Conservation (phyloP, 2,797 vertebrate species). For the Urophycis tenuis region DNA sequence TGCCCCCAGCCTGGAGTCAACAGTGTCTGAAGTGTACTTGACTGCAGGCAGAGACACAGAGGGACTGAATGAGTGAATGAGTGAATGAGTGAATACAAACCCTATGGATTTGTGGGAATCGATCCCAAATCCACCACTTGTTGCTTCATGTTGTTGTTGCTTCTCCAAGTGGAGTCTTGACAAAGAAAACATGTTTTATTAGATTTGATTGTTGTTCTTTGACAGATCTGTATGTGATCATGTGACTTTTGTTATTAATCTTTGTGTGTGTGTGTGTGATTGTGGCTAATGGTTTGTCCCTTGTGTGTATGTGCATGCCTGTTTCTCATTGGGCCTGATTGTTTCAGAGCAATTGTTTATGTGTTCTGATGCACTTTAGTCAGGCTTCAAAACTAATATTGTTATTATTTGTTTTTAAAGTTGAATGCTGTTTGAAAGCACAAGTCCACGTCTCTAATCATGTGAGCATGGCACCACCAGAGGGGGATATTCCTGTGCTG, state of each 20-base stretch:
- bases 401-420: not conserved
- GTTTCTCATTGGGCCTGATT: not conserved
- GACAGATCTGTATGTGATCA: not conserved
- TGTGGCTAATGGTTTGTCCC: not conserved
- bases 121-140: not conserved
- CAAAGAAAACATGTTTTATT: not conserved
- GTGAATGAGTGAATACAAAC: not conserved
- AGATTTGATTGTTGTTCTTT: not conserved
- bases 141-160: not conserved
- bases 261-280: not conserved
- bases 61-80: not conserved
- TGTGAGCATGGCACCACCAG: not conserved
- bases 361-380: not conserved
- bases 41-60: not conserved
- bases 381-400: not conserved
- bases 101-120: not conserved
- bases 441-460: not conserved
- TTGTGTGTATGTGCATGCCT: slow-evolving; percentile 4
- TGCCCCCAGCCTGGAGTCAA: slow-evolving; percentile 25
- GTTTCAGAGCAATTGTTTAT: not conserved
- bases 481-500: not conserved
- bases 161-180: not conserved
- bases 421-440: not conserved
- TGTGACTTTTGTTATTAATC: not conserved
- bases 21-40: slow-evolving; percentile 14